A percentile compares a stretch with the other conserved stretches of the same genome.
Evolutionary conservation across 2,113 vertebrate genomes (phyloP).

Genomic region (Rhinogobius similis): DNA sequence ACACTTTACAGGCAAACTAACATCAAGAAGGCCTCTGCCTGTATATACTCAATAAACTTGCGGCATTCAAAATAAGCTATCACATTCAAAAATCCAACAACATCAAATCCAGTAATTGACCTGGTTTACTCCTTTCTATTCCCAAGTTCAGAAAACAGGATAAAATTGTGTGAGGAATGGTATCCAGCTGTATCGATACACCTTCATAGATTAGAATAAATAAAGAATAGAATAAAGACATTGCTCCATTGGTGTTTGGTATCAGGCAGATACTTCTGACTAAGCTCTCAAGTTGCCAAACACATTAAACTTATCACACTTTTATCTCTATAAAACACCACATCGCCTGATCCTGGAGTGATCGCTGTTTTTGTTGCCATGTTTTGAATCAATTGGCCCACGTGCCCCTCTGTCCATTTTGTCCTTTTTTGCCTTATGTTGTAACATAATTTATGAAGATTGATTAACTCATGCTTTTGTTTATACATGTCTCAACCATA

Average conservation of each 20-base stretch:
- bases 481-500: slow-evolving; percentile 48
- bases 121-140: too few relatives aligned
- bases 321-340: slow-evolving; percentile 26
- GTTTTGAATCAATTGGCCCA: slow-evolving; percentile 22
- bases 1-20: slow-evolving; percentile 31
- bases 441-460: slow-evolving; percentile 28
- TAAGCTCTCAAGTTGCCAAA: slow-evolving; percentile 11
- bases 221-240: too few relatives aligned
- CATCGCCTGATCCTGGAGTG: slow-evolving; percentile 23
- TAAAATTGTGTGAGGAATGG: too few relatives aligned
- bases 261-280: background rate
- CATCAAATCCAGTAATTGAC: too few relatives aligned
- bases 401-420: slow-evolving; percentile 7
- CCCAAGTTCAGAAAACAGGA: too few relatives aligned
- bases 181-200: too few relatives aligned
- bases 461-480: slow-evolving; percentile 27
- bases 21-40: background rate
- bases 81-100: background rate
- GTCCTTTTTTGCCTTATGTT: slow-evolving; percentile 28
- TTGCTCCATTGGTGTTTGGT: background rate
- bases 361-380: slow-evolving; percentile 19
- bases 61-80: background rate
- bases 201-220: too few relatives aligned
- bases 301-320: slow-evolving; percentile 47
- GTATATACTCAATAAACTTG: background rate